Evolutionary conservation across 2,113 vertebrate genomes (phyloP).

Genomic region (Grus americana): DNA sequence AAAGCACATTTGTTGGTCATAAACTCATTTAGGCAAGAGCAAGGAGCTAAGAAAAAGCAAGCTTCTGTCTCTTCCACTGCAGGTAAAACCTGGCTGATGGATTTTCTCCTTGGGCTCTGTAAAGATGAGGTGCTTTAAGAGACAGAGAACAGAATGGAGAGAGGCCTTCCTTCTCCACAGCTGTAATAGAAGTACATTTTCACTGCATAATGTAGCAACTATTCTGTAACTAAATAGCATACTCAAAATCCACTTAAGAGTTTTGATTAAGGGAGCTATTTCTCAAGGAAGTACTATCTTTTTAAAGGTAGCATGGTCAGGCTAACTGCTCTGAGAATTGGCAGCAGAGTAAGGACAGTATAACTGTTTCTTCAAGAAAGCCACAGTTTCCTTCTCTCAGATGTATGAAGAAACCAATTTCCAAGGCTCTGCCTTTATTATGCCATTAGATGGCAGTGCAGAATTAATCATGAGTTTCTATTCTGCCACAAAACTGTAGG

Average conservation of each 20-base stretch:
- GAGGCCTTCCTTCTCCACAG: not conserved
- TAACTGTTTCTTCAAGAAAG: not conserved
- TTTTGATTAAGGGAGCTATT: not conserved
- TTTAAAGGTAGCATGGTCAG: not conserved
- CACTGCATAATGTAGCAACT: not conserved
- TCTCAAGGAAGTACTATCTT: not conserved
- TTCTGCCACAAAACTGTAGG: not conserved
- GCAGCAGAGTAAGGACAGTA: not conserved
- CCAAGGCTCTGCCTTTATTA: not conserved
- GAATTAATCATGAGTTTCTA: not conserved
- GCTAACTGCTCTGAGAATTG: not conserved
- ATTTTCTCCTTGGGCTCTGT: not conserved
- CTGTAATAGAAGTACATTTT: not conserved
- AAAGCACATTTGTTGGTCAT: not conserved
- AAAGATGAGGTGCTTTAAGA: not conserved
- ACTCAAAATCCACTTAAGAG: not conserved
- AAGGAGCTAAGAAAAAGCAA: not conserved
- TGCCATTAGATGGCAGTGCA: slow-evolving; percentile 58
- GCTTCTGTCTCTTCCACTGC: not conserved
- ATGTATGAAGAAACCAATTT: not conserved
- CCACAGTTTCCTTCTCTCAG: not conserved
- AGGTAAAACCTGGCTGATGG: not conserved
- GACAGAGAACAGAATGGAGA: not conserved
- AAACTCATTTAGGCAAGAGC: not conserved
- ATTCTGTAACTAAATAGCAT: not conserved